Base-by-base conservation (phyloP, 2,113 vertebrate genomes). In the Ceyx margarethae region DNA sequence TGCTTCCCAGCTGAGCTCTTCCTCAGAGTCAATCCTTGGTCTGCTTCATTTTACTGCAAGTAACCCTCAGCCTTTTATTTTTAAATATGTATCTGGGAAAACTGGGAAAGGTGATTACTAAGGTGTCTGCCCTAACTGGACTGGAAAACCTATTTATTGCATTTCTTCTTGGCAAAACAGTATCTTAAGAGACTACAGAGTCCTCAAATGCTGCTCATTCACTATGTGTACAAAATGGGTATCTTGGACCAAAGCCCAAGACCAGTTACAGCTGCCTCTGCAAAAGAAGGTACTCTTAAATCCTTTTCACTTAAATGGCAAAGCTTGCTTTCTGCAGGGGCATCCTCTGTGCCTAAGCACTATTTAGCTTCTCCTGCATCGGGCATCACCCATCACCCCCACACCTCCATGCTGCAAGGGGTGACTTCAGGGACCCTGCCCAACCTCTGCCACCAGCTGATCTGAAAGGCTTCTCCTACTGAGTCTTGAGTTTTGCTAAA, bases 241-340 rank as follows among this genome's bases (percentile, higher is more conserved):
- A 54, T 68, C 33, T 73, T 84, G 93, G 89, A 93, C 33, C 21
- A 40, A 78, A 89, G 89, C 85, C 92, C 50, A 65, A 84, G 54
- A 57, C 37, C 62, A 46, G 66, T 89, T 79, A 93, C 54, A 89
- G 66, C 85, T 94, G 66, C 35, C 33, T 89, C 83, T 95, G 81
- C 77, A 81, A 84, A 95, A 93, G 62, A 42, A 89, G 65, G 56
- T 35, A 22, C 60, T 66, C 43, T 87, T 46, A 65, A 85, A 72
- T 33, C 28, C 72, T 25, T 9, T 7, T 85, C n/a, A 12, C 64
- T 81, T 43, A 64, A 81, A 84, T 15, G 46, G 28, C 8, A 80
- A 66, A 51, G 8, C 15, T 26, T 45, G 73, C 51, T 87, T 64
- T 2, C 0, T 43, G 71, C 62, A 76, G 40, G 42, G 8, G 6